Percentiles rank a stretch among this genome's conserved stretches.
These are phyloP conservation scores for Odontesthes bonariensis DNA, from an alignment of 2,113 vertebrate genomes.

Conservation along the genomic window DNA sequence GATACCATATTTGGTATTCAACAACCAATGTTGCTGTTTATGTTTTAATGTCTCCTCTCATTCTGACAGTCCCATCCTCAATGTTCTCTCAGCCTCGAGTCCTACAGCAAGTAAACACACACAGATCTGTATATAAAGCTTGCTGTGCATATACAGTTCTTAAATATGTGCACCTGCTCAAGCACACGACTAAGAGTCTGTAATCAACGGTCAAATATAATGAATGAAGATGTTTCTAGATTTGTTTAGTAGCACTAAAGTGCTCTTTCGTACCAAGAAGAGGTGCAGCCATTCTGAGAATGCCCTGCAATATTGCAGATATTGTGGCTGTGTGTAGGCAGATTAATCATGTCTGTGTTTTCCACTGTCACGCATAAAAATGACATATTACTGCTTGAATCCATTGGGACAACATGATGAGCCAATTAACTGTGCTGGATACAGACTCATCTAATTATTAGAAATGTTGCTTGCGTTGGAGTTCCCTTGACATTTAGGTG, in stretches of 20 bases:
- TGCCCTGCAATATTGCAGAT: slow-evolving; percentile 1
- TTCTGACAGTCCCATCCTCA: no score
- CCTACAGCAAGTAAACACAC: not conserved
- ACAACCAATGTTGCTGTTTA: no score
- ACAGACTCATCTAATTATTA: slow-evolving; percentile 55
- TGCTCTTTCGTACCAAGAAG: slow-evolving; percentile 17
- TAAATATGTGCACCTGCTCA: slow-evolving; percentile 9
- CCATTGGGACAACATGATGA: slow-evolving; percentile 62
- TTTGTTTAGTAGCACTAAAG: slow-evolving; percentile 30
- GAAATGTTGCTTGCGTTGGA: slow-evolving; percentile 50
- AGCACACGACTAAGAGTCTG: slow-evolving; percentile 27
- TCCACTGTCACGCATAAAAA: slow-evolving; percentile 59
- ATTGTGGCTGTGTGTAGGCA: slow-evolving; percentile 38
- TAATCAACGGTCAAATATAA: slow-evolving; percentile 39
- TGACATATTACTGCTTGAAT: slow-evolving; percentile 56
- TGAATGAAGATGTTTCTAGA: not conserved
- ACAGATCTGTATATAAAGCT: not conserved
- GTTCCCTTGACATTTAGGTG: slow-evolving; percentile 40
- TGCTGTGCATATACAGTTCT: slow-evolving; percentile 2
- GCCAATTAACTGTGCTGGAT: slow-evolving; percentile 56
- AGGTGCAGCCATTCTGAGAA: slow-evolving; percentile 12
- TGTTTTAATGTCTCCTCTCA: not conserved
- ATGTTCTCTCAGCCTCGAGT: not conserved
- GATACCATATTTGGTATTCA: no score
- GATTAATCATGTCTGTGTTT: slow-evolving; percentile 54